Conservation (phyloP, 2,113 vertebrate species). For the Salminus brasiliensis region DNA sequence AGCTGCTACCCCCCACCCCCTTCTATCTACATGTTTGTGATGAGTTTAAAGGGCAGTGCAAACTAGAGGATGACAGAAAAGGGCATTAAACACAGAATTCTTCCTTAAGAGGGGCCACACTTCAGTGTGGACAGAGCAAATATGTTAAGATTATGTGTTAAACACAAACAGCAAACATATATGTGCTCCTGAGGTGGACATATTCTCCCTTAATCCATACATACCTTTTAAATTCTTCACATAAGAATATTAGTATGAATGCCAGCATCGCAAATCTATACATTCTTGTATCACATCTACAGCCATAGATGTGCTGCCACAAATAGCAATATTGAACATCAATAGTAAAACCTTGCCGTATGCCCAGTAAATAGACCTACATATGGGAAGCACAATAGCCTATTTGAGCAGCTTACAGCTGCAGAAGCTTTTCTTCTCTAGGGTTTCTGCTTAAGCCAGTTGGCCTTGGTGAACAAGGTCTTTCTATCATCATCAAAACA, state of each 20-base stretch:
- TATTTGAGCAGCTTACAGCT: not conserved
- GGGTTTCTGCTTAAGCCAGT: not conserved
- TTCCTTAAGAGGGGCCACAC: conserved; percentile 15
- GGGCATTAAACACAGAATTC: conserved; percentile 22
- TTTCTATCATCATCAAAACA: not conserved
- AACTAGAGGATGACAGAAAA: not conserved
- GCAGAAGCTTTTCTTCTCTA: not conserved
- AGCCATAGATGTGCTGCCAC: not conserved
- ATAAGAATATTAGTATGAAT: not conserved
- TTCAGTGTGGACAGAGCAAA: not conserved
- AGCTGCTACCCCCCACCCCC: not conserved
- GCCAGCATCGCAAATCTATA: not conserved
- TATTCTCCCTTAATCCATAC: not conserved
- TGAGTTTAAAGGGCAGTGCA: conserved; percentile 43
- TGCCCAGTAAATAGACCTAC: not conserved
- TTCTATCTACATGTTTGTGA: conserved; percentile 26
- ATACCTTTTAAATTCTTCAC: not conserved
- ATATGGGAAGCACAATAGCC: not conserved
- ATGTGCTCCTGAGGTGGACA: not conserved
- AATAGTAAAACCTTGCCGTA: conserved; percentile 1
- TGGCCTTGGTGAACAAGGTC: conserved; percentile 7
- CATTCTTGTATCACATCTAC: not conserved
- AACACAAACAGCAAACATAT: not conserved
- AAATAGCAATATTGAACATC: not conserved
- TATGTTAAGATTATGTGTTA: not conserved